These are phyloP conservation scores for Cosmopolites sordidus DNA, from an alignment of 2,888 invertebrate species.

Conservation along the genomic window DNA sequence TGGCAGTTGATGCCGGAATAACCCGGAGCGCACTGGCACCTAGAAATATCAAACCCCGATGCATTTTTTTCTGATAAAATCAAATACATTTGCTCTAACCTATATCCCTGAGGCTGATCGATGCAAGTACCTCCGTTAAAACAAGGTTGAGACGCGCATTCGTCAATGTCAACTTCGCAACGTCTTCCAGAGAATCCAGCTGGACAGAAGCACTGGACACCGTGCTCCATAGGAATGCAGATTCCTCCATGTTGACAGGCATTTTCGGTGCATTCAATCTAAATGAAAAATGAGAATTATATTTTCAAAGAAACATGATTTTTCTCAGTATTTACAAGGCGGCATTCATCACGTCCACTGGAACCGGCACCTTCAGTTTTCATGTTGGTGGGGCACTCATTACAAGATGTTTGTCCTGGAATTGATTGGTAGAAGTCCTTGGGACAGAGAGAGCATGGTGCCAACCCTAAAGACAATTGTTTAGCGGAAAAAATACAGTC, in stretches of 20 bases:
- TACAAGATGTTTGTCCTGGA: slow-evolving; percentile 79
- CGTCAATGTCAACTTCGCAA: slow-evolving; percentile 93
- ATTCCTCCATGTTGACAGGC: slow-evolving; percentile 89
- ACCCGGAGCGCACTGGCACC: slow-evolving; percentile 79
- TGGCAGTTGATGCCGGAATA: slow-evolving; percentile 94
- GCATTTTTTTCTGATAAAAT: background rate
- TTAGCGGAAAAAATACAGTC: background rate
- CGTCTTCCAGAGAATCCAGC: slow-evolving; percentile 90
- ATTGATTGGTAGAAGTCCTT: slow-evolving; percentile 86
- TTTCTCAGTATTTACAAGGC: slow-evolving; percentile 50
- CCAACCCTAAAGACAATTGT: slow-evolving; percentile 53
- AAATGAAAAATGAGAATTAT: slow-evolving; percentile 3
- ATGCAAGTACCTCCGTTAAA: slow-evolving; percentile 89
- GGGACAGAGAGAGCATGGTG: slow-evolving; percentile 91
- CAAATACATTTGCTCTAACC: slow-evolving; percentile 37
- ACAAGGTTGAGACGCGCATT: slow-evolving; percentile 91
- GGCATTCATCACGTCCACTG: slow-evolving; percentile 79
- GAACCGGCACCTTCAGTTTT: slow-evolving; percentile 78
- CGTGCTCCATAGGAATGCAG: slow-evolving; percentile 83
- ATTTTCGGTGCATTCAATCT: slow-evolving; percentile 75
- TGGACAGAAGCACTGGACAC: slow-evolving; percentile 87
- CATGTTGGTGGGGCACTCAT: slow-evolving; percentile 88
- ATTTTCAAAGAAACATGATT: no score
- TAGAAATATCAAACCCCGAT: background rate
- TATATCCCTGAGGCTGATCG: slow-evolving; percentile 88